Base-by-base conservation (phyloP, 2,113 vertebrate genomes). In the Tyrannus savana region DNA sequence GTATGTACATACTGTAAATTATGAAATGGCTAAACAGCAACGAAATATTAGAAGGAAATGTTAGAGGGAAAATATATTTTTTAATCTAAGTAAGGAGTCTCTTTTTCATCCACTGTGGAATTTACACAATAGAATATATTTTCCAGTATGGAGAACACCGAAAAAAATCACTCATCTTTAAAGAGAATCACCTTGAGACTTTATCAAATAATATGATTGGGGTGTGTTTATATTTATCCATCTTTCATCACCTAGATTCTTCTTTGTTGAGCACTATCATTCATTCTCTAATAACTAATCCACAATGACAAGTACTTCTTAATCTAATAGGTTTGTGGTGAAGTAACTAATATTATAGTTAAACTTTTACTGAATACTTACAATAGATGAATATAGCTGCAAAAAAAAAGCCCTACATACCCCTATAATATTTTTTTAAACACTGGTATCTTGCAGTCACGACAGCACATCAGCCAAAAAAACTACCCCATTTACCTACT, bases 211-310 rank as follows among this genome's bases (percentile, higher is more conserved):
- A 64, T 46, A 78, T 28, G 31, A 84, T 58, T 92, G 33, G 76
- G 42, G 13, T 84, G 49, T 76, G 39, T 79, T 96, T 94, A 37
- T 90, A 50, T 95, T 81, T 80, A 71, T 80, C 68, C 35, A 95
- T 73, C 64, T 87, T 55, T 81, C 90, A 56, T 72, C 79, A 95
- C 56, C 41, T 82, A 46, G 55, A 44, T 90, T 89, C 81, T 49
- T 79, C 90, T 92, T 92, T 85, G 66, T 87, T 75, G 77, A 95
- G 69, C 96, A 78, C 95, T 95, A 84, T 84, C 84, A 89, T 79
- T 95, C 67, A 83, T 93, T 96, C 87, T 92, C 84, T 95, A 97
- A 84, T 87, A 92, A 58, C 68, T 94, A 91, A 97, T 53, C 89
- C 94, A 96, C 94, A 93, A 92, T 46, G 47, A 93, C 6, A 42